These are phyloP conservation scores for Aphis gossypii DNA, from an alignment of 1,140 invertebrate species.

Conservation along the genomic window DNA sequence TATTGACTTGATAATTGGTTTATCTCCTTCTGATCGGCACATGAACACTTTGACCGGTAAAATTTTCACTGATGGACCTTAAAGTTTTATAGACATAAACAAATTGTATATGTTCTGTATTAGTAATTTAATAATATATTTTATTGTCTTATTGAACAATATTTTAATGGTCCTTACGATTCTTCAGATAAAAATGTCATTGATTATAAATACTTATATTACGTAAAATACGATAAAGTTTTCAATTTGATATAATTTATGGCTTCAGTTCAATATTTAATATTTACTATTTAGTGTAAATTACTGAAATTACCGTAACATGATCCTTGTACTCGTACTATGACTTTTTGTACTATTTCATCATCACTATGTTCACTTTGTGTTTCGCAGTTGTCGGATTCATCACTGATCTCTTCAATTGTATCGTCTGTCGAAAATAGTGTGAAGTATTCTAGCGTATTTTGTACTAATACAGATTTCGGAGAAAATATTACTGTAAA, in stretches of 20 bases:
- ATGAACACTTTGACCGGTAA: neutral
- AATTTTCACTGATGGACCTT: constrained; percentile 42
- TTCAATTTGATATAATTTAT: neutral
- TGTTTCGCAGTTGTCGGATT: neutral
- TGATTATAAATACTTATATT: too few relatives aligned
- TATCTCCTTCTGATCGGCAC: neutral
- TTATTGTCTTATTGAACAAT: neutral
- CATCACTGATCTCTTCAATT: neutral
- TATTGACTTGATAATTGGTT: neutral
- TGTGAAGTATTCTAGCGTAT: constrained; percentile 42
- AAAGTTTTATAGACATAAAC: neutral
- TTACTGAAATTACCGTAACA: constrained; percentile 32
- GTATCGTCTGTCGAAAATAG: neutral
- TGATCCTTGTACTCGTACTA: neutral
- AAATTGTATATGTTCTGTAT: neutral
- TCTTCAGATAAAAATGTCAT: neutral
- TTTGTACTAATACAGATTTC: neutral
- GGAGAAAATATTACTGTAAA: constrained; percentile 36
- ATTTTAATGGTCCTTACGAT: neutral
- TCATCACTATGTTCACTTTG: neutral
- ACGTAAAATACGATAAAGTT: neutral
- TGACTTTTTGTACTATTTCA: neutral
- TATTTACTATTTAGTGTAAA: neutral
- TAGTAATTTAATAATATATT: neutral
- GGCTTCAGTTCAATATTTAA: neutral